Evolutionary conservation across 2,797 vertebrate genomes (phyloP).

Genomic region (Xiphophorus birchmanni): DNA sequence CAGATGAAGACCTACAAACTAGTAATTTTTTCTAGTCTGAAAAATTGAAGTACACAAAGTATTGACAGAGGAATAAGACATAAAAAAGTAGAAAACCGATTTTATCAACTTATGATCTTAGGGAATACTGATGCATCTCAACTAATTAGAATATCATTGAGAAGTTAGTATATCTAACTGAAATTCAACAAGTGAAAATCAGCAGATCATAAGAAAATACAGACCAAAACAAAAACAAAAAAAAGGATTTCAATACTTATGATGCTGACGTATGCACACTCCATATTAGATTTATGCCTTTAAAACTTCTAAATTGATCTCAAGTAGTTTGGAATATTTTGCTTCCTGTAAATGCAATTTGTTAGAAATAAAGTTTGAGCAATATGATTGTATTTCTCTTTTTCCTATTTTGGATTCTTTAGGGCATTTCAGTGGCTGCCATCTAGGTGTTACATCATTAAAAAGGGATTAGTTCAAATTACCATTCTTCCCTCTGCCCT

Average conservation of each 20-base stretch:
- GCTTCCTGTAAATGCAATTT: not conserved
- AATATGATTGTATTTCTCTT: not conserved
- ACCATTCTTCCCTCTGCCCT: not conserved
- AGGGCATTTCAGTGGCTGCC: not conserved
- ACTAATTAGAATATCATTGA: not conserved
- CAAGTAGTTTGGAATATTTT: not conserved
- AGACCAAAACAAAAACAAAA: too few species aligned
- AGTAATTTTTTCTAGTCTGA: not conserved
- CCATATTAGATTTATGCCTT: not conserved
- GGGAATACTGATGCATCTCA: not conserved
- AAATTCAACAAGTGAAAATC: not conserved
- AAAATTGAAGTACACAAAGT: not conserved
- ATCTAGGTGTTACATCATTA: not conserved
- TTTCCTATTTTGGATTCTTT: not conserved
- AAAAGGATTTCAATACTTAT: too few species aligned
- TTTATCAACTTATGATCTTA: not conserved
- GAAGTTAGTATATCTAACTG: not conserved
- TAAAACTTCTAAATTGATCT: not conserved
- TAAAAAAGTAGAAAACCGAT: not conserved
- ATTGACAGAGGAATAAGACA: not conserved
- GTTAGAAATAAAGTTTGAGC: not conserved
- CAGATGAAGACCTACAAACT: not conserved
- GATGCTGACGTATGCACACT: not conserved
- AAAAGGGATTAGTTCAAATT: slow-evolving; percentile 14
- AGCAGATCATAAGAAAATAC: not conserved